Evolutionary conservation across 2,113 vertebrate species (phyloP), one percentile per base, ranked within the genome.

Genomic region (Butastur rufipennis): DNA sequence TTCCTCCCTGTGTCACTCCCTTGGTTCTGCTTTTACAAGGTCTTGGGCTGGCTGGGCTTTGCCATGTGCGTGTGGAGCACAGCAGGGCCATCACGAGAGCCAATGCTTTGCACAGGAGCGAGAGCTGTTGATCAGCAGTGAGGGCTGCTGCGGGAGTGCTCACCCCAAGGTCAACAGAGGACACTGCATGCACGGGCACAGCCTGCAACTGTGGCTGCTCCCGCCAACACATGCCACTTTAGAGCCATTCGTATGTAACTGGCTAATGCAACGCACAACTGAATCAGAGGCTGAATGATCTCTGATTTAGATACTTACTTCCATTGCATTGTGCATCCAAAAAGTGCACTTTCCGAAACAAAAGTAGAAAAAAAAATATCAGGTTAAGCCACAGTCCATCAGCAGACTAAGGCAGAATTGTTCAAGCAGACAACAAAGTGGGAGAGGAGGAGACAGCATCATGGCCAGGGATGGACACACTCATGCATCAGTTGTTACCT

Each of bases 181-280:
- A 67, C 53, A 16, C 19, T 7, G 43, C 67, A 52, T 7, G 53
- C 67, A 47, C 1, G 1, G 74, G 20, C 75, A 81, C 45, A n/a
- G 29, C 53, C 40, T 55, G 52, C 47, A 29, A 26, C 34, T n/a
- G 36, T 8, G 43, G 38, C 62, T 40, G 67, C 48, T 43, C 45
- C 50, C 4, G 1, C 38, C 50, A 59, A 1, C 1, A 0, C 13
- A 7, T 31, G 32, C 25, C 23, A 26, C 45, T 47, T 59, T 1
- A 62, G 34, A 74, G 16, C 36, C 1, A 0, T 43, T 48, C 1
- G 0, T 65, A 14, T 20, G 13, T 9, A 53, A 43, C 12, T 7
- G 43, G 72, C 22, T 65, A 66, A 67, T 36, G 31, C 10, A 66
- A 67, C 14, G 12, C 10, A 42, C 86, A 74, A 13, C 16, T 47